Evolutionary conservation across 2,888 invertebrate species (phyloP), one percentile per base, ranked within the genome.

Genomic region (Trisateles emortualis): DNA sequence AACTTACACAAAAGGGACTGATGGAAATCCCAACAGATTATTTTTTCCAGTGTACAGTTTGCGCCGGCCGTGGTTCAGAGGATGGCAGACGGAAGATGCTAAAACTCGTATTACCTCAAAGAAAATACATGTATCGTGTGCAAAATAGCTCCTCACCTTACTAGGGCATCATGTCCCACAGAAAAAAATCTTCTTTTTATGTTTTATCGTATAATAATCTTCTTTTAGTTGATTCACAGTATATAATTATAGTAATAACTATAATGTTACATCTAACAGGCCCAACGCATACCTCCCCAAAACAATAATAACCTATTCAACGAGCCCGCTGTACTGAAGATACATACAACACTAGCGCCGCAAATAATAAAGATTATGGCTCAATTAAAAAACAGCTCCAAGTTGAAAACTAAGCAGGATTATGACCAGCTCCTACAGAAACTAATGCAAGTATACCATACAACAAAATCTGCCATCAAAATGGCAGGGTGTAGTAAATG

Each of bases 11-110:
- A 22, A 14, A 19, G 19, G 19, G 2, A 19, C 22, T 13, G 30
- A 58, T 61, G 61, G 59, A 68, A 60, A 61, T 60, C 68, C 64
- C 68, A 66, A 51, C 56, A 51, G 38, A 59, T 36, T 46, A 54
- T 68, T 74, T 72, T 73, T 88, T 87, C 62, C 87, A 89, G 88
- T 88, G 89, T 70, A 73, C 75, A 10, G 67, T 63, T 49, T 87
- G 87, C 66, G 75, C 72, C 40, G 78, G 51, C 10, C 74, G 47
- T 55, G 60, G 30, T 17, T 62, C 70, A 10, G 53, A 43, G 30
- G 62, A 60, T 13, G 67, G 68, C n/a, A 47, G 17, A 49, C 54
- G 52, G 8, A 76, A 73, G 59, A 66, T 84, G 22, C 11, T 86
- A 29, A 90, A 86, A 84, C 40, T 86, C n/a, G 47, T 71, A 30